A percentile compares a stretch with the other conserved stretches of the same genome.
phyloP scores from a whole-genome alignment of 2,113 vertebrate genomes.

The Lagenorhynchus albirostris region DNA sequence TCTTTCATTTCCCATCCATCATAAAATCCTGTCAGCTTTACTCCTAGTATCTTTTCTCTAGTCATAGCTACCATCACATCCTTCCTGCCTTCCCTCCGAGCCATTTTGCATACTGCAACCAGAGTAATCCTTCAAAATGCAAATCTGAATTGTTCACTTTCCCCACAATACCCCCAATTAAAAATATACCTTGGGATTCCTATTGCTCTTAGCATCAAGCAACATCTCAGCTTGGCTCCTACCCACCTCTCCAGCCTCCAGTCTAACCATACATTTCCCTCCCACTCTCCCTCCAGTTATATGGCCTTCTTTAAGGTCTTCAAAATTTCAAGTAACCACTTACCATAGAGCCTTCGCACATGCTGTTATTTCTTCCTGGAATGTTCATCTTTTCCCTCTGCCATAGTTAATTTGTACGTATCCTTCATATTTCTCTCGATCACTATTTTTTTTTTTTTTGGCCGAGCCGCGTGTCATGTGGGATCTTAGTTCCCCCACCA shows the following conservation, averaged over 20 bases:
- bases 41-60: neutral
- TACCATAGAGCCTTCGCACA: neutral
- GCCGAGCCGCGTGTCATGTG: too few species aligned
- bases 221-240: neutral
- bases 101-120: neutral
- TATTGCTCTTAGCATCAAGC: neutral
- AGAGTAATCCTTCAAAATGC: conserved; percentile 28
- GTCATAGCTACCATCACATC: neutral
- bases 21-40: neutral
- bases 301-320: neutral
- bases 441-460: neutral
- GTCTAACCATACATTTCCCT: neutral
- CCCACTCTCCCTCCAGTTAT: neutral
- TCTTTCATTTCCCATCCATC: neutral
- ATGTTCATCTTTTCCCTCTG: neutral
- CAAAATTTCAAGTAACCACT: neutral
- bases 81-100: conserved; percentile 13
- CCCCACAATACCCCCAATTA: neutral
- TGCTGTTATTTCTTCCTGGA: neutral
- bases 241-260: neutral
- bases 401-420: neutral
- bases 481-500: too few species aligned
- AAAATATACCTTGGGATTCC: neutral
- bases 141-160: conserved; percentile 20
- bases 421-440: neutral